Base-by-base conservation (phyloP, 2,797 vertebrate genomes). In the Crypturellus tataupa region DNA sequence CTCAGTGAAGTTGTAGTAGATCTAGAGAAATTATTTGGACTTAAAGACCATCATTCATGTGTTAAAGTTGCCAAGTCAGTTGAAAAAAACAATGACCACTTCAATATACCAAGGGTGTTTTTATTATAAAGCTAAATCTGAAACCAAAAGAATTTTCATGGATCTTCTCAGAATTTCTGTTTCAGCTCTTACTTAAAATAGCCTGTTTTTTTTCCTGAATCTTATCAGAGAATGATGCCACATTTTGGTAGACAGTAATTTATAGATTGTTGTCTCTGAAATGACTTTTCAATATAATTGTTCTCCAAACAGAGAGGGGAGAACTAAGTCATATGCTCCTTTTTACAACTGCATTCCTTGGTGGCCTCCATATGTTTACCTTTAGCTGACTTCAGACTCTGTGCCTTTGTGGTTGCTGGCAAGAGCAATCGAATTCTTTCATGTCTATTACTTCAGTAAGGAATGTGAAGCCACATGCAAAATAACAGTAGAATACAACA, bases 331-430 rank as follows among this genome's bases (percentile, higher is more conserved):
- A 94, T 97, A 94, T 96, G 77, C 93, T 98, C 97, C 84, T 95
- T 95, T 97, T 97, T 96, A 96, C 92, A 98, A 73, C 97, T 94
- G 81, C 98, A 98, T 98, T 98, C 98, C 98, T 97, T 96, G 95
- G 98, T 98, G 97, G 96, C 95, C 94, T 97, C 95, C 97, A 96
- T 93, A 94, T 98, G 98, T 98, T 99, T 98, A 98, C 98, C 98
- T 98, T 98, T 96, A 97, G 95, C 98, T 96, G 97, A 95, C 96
- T 97, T 97, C 87, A 98, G 97, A 97, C 98, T 97, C 94, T 97
- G 97, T 98, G 97, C 97, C 97, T 98, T 96, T 98, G 98, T 95
- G 98, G 98, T 98, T 98, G 96, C 98, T 99, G 98, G 98, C 98
- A 98, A 96, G 93, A 93, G 44, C 85, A 88, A 39, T 67, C 95